Percentiles rank a stretch among this genome's conserved stretches.
Conservation (phyloP, 2,888 invertebrate species). For the Sesamia inferens region DNA sequence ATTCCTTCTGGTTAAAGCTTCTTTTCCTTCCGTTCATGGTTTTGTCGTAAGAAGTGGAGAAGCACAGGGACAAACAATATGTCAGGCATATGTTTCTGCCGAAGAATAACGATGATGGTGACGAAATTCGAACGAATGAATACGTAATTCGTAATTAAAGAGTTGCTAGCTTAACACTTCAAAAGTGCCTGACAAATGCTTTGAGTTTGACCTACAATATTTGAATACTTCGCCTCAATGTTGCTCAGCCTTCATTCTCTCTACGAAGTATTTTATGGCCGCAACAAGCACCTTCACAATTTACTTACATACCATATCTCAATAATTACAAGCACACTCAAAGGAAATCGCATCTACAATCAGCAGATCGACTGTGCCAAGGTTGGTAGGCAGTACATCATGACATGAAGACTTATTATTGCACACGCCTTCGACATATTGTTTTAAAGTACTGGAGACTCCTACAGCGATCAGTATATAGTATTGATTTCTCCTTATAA, state of each 20-base stretch:
- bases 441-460: constrained; percentile 33
- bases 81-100: not conserved
- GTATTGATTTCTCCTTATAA: constrained; percentile 33
- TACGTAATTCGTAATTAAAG: not conserved
- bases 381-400: constrained; percentile 31
- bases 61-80: not conserved
- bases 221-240: not conserved
- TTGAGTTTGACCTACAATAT: not conserved
- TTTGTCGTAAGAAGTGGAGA: not conserved
- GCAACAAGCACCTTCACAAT: constrained; percentile 15
- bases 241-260: constrained; percentile 6
- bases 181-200: not conserved
- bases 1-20: too few relatives aligned
- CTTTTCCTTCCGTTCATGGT: not conserved
- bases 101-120: not conserved
- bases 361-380: constrained; percentile 50
- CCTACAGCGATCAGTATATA: constrained; percentile 49
- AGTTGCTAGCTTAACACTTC: not conserved
- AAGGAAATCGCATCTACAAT: constrained; percentile 38
- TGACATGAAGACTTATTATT: constrained; percentile 43
- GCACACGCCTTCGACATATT: constrained; percentile 47
- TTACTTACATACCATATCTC: constrained; percentile 9
- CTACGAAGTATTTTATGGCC: not conserved
- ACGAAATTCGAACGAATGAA: too few relatives aligned
- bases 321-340: constrained; percentile 20